Conservation (phyloP, 2,888 invertebrate species). For the Microctonus aethiopoides region DNA sequence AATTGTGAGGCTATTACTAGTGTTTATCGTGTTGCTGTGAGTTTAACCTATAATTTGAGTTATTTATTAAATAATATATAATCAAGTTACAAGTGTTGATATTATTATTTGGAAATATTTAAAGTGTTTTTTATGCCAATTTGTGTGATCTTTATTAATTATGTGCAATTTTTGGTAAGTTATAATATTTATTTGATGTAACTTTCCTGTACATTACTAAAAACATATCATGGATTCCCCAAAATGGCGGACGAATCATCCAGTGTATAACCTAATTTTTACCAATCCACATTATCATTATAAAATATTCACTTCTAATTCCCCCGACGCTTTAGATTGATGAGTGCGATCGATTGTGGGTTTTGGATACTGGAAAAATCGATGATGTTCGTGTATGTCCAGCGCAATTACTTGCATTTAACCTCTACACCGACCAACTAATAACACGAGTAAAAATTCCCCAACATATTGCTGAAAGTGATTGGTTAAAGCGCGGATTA, state of each 20-base stretch:
- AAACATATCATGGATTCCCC: no score
- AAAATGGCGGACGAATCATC: no score
- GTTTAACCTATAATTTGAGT: slow-evolving; percentile 50
- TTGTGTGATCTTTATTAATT: no score
- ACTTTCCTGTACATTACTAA: no score
- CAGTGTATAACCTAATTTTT: no score
- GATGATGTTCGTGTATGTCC: slow-evolving; percentile 72
- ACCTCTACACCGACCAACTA: slow-evolving; percentile 69
- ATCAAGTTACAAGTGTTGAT: no score
- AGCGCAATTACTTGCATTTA: slow-evolving; percentile 79
- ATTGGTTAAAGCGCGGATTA: slow-evolving; percentile 37
- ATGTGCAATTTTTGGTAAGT: no score
- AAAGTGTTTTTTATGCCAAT: no score
- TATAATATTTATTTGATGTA: no score
- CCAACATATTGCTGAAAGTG: slow-evolving; percentile 35
- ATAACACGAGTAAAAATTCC: slow-evolving; percentile 49
- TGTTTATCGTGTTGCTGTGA: slow-evolving; percentile 79
- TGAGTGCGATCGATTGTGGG: slow-evolving; percentile 77
- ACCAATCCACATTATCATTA: no score
- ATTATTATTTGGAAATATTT: no score
- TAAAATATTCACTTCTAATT: not conserved
- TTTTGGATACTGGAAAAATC: slow-evolving; percentile 76
- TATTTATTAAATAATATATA: not conserved
- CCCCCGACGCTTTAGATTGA: slow-evolving; percentile 70
- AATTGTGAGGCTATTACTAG: slow-evolving; percentile 78